These are phyloP conservation scores for Plotosus lineatus DNA, from an alignment of 2,113 vertebrate species.

Conservation along the genomic window DNA sequence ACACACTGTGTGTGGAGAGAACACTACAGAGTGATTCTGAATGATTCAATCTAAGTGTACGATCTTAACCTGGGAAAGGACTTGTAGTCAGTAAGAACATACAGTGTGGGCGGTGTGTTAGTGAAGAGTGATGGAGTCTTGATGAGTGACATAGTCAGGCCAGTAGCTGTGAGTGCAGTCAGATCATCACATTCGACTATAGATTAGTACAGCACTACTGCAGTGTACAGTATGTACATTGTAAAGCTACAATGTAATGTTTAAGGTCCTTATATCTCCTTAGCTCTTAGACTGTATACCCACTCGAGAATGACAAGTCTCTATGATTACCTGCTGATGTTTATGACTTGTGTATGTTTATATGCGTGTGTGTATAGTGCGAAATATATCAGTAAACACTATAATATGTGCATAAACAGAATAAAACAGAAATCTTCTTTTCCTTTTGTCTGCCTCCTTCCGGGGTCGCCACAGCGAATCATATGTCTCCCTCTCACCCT, in stretches of 20 bases:
- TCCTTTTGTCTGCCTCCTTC: too few species aligned
- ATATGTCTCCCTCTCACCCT: too few species aligned
- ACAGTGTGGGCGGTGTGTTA: neutral
- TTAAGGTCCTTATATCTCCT: neutral
- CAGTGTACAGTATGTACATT: neutral
- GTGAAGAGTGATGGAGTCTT: constrained; percentile 16
- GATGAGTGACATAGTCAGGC: neutral
- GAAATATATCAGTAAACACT: too few species aligned
- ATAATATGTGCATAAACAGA: too few species aligned
- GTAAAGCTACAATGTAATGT: neutral
- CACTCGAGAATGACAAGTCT: neutral
- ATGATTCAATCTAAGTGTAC: neutral
- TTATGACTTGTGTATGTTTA: neutral
- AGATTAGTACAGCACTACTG: constrained; percentile 4
- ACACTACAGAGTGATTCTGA: neutral
- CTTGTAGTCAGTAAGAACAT: constrained; percentile 1
- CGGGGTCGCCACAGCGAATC: too few species aligned
- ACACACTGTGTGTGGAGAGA: neutral
- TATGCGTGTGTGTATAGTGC: neutral
- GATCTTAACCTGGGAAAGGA: neutral
- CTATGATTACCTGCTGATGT: neutral
- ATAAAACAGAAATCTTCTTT: too few species aligned
- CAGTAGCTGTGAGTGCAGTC: constrained; percentile 1
- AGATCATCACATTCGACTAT: neutral
- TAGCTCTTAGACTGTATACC: neutral